phyloP scores from a whole-genome alignment of 1,140 invertebrate genomes.

The Zaprionus lachaisei region DNA sequence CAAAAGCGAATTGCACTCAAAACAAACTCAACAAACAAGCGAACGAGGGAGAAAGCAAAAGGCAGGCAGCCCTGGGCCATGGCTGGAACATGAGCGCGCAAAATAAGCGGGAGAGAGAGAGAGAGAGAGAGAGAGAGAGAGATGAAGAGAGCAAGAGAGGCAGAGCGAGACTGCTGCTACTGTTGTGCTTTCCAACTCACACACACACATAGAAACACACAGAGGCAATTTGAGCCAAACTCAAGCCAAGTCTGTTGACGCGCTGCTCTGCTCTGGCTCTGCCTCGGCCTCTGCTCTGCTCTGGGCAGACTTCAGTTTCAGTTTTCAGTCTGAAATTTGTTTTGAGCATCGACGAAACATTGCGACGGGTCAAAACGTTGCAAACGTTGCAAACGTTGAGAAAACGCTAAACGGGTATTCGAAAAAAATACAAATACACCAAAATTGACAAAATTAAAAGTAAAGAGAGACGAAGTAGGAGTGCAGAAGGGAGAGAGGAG shows the following conservation, averaged over 20 bases:
- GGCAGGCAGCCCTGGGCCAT: neutral
- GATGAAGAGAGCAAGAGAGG: constrained; percentile 2
- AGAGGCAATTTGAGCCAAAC: constrained; percentile 11
- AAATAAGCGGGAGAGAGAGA: neutral
- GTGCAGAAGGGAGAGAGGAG: neutral
- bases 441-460: neutral
- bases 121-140: neutral
- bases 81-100: neutral
- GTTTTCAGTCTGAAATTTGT: constrained; percentile 74
- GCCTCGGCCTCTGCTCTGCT: constrained; percentile 2
- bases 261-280: constrained; percentile 32
- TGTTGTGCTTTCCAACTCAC: constrained; percentile 20
- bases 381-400: neutral
- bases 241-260: constrained; percentile 65
- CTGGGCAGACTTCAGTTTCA: constrained; percentile 55
- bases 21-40: constrained; percentile 20
- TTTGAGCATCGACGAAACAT: constrained; percentile 69
- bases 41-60: neutral
- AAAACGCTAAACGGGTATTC: constrained; percentile 7
- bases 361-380: constrained; percentile 41
- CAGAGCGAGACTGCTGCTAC: neutral
- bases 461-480: neutral
- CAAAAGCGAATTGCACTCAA: constrained; percentile 35
- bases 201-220: constrained; percentile 23
- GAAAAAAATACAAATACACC: neutral